Conservation (phyloP, 1,140 invertebrate species). For the Bombus impatiens region DNA sequence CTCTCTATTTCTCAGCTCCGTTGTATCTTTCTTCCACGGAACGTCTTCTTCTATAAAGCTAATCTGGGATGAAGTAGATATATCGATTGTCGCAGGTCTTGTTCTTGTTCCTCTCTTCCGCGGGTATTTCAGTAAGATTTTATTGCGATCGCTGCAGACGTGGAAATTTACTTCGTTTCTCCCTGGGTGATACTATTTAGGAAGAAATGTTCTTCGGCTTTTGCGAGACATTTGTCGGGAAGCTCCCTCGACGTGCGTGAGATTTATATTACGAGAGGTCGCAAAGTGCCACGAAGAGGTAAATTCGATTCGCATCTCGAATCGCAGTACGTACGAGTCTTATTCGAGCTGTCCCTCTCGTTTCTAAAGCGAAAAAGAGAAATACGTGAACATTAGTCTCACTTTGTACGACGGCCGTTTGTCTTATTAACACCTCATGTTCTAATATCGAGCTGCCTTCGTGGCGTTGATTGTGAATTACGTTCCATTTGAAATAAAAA, state of each 20-base stretch:
- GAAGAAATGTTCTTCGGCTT: background rate
- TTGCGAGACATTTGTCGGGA: background rate
- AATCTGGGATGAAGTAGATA: background rate
- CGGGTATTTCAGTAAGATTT: background rate
- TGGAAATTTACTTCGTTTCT: background rate
- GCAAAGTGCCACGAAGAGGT: background rate
- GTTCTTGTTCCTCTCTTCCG: too few relatives aligned
- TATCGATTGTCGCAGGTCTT: background rate
- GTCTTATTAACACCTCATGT: background rate
- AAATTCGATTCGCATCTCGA: background rate
- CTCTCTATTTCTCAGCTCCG: background rate
- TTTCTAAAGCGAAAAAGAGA: constrained; percentile 17
- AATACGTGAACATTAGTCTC: background rate
- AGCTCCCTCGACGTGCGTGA: background rate
- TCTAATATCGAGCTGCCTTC: background rate
- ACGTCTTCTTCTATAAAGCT: background rate
- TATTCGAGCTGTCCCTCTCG: constrained; percentile 15
- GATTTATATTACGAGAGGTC: background rate
- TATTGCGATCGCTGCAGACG: background rate
- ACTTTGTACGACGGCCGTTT: background rate
- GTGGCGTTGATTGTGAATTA: background rate
- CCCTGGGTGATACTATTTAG: background rate
- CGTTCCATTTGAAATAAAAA: background rate
- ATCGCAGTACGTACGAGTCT: background rate
- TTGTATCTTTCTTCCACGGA: background rate